phyloP scores from a whole-genome alignment of 1,140 invertebrate genomes.

The Bradynema listronoti region DNA sequence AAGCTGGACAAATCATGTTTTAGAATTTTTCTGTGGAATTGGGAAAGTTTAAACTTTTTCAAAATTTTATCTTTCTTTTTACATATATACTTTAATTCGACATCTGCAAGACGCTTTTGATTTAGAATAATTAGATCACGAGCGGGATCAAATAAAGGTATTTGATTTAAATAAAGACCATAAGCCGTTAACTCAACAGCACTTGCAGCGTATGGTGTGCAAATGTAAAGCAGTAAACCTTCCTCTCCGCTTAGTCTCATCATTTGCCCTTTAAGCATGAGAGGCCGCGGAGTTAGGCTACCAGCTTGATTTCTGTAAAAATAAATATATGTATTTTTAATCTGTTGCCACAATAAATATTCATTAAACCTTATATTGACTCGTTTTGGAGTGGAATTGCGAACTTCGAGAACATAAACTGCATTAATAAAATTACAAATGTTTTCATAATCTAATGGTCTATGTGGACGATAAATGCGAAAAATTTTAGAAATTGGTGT shows the following conservation, averaged over 20 bases:
- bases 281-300: slow-evolving; percentile 14
- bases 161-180: slow-evolving; percentile 84
- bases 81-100: slow-evolving; percentile 84
- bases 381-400: slow-evolving; percentile 40
- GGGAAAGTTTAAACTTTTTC: too few species aligned
- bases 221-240: slow-evolving; percentile 49
- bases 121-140: slow-evolving; percentile 89
- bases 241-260: slow-evolving; percentile 45
- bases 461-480: slow-evolving; percentile 52
- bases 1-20: background rate
- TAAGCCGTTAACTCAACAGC: slow-evolving; percentile 54
- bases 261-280: slow-evolving; percentile 45
- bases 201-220: slow-evolving; percentile 54
- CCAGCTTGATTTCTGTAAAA: background rate
- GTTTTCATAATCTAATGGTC: slow-evolving; percentile 54
- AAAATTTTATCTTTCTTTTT: too few species aligned
- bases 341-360: background rate
- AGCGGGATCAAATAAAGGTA: slow-evolving; percentile 90
- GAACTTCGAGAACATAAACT: slow-evolving; percentile 52
- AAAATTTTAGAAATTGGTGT: slow-evolving; percentile 52
- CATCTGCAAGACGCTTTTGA: slow-evolving; percentile 94
- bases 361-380: too few species aligned
- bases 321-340: background rate
- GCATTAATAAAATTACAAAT: slow-evolving; percentile 57
- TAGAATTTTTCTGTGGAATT: too few species aligned